phyloP scores from a whole-genome alignment of 2,797 vertebrate species.

The Ctenopoma multispine region DNA sequence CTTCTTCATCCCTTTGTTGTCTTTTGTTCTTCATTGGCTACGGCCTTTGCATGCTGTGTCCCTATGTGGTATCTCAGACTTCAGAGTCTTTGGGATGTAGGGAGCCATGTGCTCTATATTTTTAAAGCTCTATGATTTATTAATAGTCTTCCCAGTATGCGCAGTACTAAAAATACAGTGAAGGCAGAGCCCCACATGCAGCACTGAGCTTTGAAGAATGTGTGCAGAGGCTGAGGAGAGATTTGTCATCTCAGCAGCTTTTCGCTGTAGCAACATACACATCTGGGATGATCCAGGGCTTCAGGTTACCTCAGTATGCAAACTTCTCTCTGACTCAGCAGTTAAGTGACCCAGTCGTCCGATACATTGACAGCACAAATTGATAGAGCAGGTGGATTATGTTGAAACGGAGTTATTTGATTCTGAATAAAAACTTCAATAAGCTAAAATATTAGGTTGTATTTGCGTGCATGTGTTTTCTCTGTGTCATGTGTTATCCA shows the following conservation, averaged over 20 bases:
- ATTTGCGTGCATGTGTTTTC: constrained; percentile 2
- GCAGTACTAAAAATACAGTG: constrained; percentile 82
- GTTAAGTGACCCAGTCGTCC: constrained; percentile 41
- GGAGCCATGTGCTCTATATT: constrained; percentile 77
- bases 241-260: constrained; percentile 73
- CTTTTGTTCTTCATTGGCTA: constrained; percentile 16
- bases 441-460: neutral
- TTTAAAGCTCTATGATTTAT: constrained; percentile 82
- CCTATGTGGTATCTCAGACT: constrained; percentile 47
- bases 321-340: constrained; percentile 65
- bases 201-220: constrained; percentile 52
- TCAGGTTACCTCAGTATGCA: constrained; percentile 60
- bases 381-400: neutral
- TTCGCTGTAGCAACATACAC: constrained; percentile 54
- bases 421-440: constrained; percentile 10
- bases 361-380: constrained; percentile 32
- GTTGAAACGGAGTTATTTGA: constrained; percentile 6
- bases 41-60: constrained; percentile 28
- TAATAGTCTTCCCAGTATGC: constrained; percentile 81
- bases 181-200: constrained; percentile 56
- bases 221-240: constrained; percentile 34
- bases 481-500: constrained; percentile 44
- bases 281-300: constrained; percentile 62
- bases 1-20: constrained; percentile 21
- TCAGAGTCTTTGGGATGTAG: constrained; percentile 55